A percentile compares a stretch with the other conserved stretches of the same genome.
Conservation (phyloP, 1,140 invertebrate species). For the Trialeurodes vaporariorum region DNA sequence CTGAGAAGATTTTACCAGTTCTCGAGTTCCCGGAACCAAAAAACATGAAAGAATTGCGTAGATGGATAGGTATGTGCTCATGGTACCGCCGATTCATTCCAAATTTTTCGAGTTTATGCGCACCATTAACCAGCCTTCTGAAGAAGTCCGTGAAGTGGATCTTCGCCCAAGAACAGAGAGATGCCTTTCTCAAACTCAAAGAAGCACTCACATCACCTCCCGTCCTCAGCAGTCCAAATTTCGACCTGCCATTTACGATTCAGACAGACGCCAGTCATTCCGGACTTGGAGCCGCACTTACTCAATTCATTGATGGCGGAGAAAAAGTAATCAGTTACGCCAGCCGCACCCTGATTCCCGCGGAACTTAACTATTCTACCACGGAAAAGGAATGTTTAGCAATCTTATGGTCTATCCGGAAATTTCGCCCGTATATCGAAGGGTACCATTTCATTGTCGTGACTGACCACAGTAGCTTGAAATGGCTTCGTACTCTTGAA, state of each 20-base stretch:
- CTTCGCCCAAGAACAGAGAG: too few species aligned
- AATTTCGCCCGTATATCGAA: slow-evolving; percentile 31
- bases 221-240: slow-evolving; percentile 24
- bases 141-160: too few species aligned
- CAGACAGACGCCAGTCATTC: slow-evolving; percentile 26
- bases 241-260: slow-evolving; percentile 24
- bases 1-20: slow-evolving; percentile 16
- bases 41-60: too few species aligned
- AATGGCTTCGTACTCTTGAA: slow-evolving; percentile 35
- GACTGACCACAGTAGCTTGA: slow-evolving; percentile 29
- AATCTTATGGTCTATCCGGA: slow-evolving; percentile 29
- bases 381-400: too few species aligned
- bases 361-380: slow-evolving; percentile 32
- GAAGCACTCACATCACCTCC: too few species aligned
- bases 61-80: too few species aligned
- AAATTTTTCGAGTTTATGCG: too few species aligned
- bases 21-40: slow-evolving; percentile 22
- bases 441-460: slow-evolving; percentile 31
- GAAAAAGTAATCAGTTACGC: slow-evolving; percentile 30
- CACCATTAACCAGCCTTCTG: too few species aligned
- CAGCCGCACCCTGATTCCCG: slow-evolving; percentile 24
- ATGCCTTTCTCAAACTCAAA: too few species aligned
- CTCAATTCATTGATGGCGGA: slow-evolving; percentile 20
- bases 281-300: slow-evolving; percentile 27
- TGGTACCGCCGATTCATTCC: too few species aligned